Percentiles rank a stretch among this genome's conserved stretches.
These are phyloP conservation scores for Poeciliopsis occidentalis DNA, from an alignment of 2,113 vertebrate genomes.

Conservation along the genomic window DNA sequence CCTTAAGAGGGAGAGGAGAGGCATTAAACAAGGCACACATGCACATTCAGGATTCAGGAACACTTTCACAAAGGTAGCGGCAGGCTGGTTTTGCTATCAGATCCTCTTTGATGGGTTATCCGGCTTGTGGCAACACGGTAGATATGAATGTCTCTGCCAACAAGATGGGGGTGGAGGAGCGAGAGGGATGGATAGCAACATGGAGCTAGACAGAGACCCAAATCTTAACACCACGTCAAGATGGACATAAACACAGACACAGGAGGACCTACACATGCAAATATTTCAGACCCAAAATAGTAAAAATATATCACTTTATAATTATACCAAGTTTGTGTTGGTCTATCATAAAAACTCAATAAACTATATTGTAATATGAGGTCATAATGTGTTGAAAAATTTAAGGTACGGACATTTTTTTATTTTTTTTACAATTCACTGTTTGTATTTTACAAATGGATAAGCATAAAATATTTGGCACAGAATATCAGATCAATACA, in stretches of 20 bases:
- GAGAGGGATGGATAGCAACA: background rate
- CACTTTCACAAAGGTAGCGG: constrained; percentile 35
- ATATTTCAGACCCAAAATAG: background rate
- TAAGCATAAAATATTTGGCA: constrained; percentile 25
- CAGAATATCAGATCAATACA: constrained; percentile 46
- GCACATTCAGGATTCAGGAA: background rate
- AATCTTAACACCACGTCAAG: constrained; percentile 1
- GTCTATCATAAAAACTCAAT: too few relatives aligned
- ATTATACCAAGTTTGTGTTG: background rate
- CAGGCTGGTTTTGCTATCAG: constrained; percentile 50
- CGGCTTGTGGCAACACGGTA: background rate
- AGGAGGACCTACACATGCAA: constrained; percentile 29
- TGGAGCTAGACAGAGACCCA: background rate
- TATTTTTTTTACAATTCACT: background rate
- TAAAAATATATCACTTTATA: background rate
- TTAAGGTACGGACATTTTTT: background rate
- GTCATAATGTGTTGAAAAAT: background rate
- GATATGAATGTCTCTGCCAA: constrained; percentile 10
- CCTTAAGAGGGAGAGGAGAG: constrained; percentile 18
- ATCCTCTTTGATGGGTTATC: constrained; percentile 46
- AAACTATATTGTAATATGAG: too few relatives aligned
- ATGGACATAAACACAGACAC: constrained; percentile 32
- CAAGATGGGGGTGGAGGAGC: background rate
- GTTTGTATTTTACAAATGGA: background rate
- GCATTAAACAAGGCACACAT: constrained; percentile 20